Evolutionary conservation across 1,140 invertebrate genomes (phyloP).

Genomic region (Propsilocerus akamusi): DNA sequence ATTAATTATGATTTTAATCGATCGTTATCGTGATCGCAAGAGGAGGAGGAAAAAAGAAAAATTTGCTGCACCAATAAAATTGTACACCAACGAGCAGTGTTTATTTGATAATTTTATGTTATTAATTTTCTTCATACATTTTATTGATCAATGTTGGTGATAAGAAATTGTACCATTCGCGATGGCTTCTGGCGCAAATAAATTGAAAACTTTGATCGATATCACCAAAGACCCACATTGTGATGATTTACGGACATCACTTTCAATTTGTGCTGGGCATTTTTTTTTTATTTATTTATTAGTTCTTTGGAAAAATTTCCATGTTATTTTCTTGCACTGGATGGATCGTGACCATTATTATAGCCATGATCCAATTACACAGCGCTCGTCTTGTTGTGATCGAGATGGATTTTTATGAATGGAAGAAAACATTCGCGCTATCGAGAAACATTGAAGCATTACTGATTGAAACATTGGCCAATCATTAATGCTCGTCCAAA

Average conservation of each 20-base stretch:
- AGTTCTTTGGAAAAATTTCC: too few species aligned
- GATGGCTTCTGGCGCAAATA: not conserved
- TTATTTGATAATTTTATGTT: not conserved
- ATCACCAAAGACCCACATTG: not conserved
- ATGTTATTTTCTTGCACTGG: too few species aligned
- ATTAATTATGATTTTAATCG: not conserved
- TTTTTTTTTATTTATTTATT: too few species aligned
- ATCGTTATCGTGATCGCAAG: not conserved
- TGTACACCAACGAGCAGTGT: not conserved
- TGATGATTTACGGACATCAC: constrained; percentile 3
- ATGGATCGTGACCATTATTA: too few species aligned
- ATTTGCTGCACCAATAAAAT: too few species aligned
- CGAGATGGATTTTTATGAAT: too few species aligned
- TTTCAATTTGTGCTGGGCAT: not conserved
- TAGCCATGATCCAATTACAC: too few species aligned
- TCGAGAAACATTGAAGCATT: too few species aligned
- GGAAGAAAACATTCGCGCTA: too few species aligned
- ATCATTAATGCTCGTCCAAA: too few species aligned
- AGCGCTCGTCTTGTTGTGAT: too few species aligned
- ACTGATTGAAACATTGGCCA: too few species aligned
- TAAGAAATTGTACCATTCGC: not conserved
- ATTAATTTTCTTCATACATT: not conserved
- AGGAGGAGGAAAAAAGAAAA: not conserved
- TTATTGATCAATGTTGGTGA: not conserved
- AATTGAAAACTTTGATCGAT: not conserved